phyloP scores from a whole-genome alignment of 30 jellyfish, hydroid and myxozoan species.

The Pseudorhiza aurosa region DNA sequence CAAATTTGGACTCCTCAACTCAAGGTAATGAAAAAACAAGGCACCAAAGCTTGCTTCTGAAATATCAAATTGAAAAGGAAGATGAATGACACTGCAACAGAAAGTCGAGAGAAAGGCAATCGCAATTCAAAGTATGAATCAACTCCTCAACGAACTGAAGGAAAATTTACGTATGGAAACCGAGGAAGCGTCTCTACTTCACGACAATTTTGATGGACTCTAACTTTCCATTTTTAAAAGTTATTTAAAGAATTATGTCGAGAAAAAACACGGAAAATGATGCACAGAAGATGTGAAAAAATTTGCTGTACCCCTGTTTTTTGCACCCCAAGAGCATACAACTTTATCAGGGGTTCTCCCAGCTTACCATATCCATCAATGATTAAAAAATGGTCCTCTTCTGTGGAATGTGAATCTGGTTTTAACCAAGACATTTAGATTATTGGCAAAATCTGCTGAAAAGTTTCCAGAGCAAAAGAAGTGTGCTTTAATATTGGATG shows the following conservation, averaged over 20 bases:
- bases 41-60: too few relatives aligned
- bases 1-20: too few relatives aligned
- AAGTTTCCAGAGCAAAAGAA: too few relatives aligned
- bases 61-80: too few relatives aligned
- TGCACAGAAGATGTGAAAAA: conserved; percentile 31
- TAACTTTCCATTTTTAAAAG: conserved; percentile 41
- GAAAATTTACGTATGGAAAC: conserved; percentile 22
- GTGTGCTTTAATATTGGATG: conserved; percentile 62
- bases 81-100: too few relatives aligned
- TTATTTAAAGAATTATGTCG: background rate
- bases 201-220: conserved; percentile 29
- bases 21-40: too few relatives aligned
- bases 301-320: conserved; percentile 37
- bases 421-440: conserved; percentile 20
- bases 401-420: conserved; percentile 61
- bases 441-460: conserved; percentile 29
- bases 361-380: conserved; percentile 55
- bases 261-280: background rate
- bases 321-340: conserved; percentile 48
- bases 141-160: conserved; percentile 20
- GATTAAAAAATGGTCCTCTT: conserved; percentile 64
- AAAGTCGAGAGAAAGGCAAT: too few relatives aligned
- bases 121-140: conserved; percentile 24
- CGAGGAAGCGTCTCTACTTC: conserved; percentile 45
- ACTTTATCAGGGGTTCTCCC: conserved; percentile 46